Percentiles rank a stretch among this genome's conserved stretches.
Conservation (phyloP, 2,797 vertebrate species). For the Hozukius guyotensis region DNA sequence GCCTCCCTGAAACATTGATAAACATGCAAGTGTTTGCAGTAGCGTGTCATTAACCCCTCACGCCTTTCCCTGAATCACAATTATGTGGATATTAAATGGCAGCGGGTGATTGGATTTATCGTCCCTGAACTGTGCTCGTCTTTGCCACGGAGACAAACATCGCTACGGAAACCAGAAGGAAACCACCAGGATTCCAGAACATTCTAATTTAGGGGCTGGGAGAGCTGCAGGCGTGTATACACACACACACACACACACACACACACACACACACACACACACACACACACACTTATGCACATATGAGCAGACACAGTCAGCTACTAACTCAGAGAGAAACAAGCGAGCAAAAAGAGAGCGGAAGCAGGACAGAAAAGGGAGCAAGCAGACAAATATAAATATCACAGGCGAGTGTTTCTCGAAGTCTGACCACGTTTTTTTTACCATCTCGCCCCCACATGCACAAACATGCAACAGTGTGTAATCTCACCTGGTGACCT, state of each 20-base stretch:
- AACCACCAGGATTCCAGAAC: conserved; percentile 77
- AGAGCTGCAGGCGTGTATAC: conserved; percentile 15
- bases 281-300: background rate
- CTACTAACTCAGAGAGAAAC: background rate
- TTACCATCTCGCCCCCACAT: background rate
- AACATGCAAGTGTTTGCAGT: conserved; percentile 35
- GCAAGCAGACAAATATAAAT: background rate
- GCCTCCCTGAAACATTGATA: conserved; percentile 88
- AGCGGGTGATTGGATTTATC: conserved; percentile 48
- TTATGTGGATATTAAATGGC: conserved; percentile 41
- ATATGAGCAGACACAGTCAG: background rate
- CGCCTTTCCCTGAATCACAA: conserved; percentile 47
- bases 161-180: conserved; percentile 70
- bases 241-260: conserved; percentile 9
- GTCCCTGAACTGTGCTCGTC: conserved; percentile 34
- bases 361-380: conserved; percentile 21
- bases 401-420: background rate
- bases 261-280: conserved; percentile 3
- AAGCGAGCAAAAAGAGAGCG: background rate
- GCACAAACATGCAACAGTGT: background rate
- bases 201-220: conserved; percentile 67
- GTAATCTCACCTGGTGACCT: conserved; percentile 93
- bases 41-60: conserved; percentile 37
- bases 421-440: conserved; percentile 16
- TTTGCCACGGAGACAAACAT: conserved; percentile 63